Base-by-base conservation (phyloP, 2,797 vertebrate genomes). In the Sebastes taczanowskii region DNA sequence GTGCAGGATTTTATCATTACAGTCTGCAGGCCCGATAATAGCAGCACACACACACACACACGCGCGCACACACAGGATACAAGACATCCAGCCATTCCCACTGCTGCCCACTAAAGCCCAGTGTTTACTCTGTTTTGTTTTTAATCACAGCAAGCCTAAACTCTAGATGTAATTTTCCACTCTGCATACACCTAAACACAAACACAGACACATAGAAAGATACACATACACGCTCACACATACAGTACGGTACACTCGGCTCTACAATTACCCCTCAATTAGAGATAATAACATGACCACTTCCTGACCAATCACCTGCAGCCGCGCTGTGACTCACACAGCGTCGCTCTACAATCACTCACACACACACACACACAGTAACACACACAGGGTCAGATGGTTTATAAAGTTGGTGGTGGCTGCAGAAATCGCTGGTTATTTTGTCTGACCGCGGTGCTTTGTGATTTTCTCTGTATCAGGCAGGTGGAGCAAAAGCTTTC, bases 301-400 rank as follows among this genome's bases (percentile, higher is more conserved):
- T 94, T 95, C 93, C 94, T 94, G 93, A 91, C 94, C 94, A 94
- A 94, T 95, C 94, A 94, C 94, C 93, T 94, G 90, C 92, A 93
- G 88, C 87, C 89, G 89, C 53, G 81, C 85, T 64, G 67, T 94
- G 92, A 94, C 90, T 94, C 92, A 92, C 80, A 83, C 81, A 75
- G 80, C 81, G 85, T 86, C 25, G 32, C 77, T 75, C 63, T 58
- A 83, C 78, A 86, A 68, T 68, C 86, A 34, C 49, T 27, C 70
- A 27, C 72, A 59, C 79, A 58, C 16, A 63, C 46, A 72, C 55
- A 46, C 70, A 67, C 67, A n/a, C n/a, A n/a, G n/a, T 60, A 52
- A 35, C 68, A 53, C 62, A 42, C 72, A 32, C 62, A 49, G 42
- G 89, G 78, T 88, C 84, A 89, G 83, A 88, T 80, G 78, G 87